These are phyloP conservation scores for Neoarius graeffei DNA, from an alignment of 2,113 vertebrate genomes.

Conservation along the genomic window DNA sequence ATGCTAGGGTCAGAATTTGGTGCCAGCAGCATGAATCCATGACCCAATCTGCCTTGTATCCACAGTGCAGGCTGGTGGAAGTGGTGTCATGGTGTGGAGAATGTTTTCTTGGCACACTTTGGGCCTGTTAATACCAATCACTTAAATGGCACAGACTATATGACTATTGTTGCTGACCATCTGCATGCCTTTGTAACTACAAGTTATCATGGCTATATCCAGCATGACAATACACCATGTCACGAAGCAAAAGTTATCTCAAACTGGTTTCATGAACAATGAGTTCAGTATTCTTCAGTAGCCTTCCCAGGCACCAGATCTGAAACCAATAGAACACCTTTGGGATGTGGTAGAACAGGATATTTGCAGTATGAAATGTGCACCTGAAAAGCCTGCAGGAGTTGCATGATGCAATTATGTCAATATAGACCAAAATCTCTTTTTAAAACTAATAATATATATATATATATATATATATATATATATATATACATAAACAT, in stretches of 20 bases:
- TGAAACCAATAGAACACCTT: background rate
- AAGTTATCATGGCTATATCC: background rate
- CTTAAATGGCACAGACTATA: background rate
- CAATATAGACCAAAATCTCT: background rate
- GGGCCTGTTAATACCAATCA: background rate
- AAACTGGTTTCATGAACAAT: background rate
- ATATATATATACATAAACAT: too few species aligned
- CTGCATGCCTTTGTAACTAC: background rate
- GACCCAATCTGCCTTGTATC: background rate
- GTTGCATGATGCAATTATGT: background rate
- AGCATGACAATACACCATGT: background rate
- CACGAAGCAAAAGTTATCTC: background rate
- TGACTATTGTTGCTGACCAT: background rate
- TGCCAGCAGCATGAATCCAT: background rate
- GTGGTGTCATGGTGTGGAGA: background rate
- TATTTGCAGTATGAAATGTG: background rate
- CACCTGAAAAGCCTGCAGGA: background rate
- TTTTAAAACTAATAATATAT: too few species aligned
- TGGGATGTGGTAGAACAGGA: background rate
- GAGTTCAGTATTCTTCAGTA: background rate
- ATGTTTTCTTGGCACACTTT: background rate
- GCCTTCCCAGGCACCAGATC: too few species aligned
- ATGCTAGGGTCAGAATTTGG: background rate
- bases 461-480: too few species aligned
- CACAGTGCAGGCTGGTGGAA: too few species aligned